Evolutionary conservation across 2,888 invertebrate species (phyloP).

Genomic region (Matsumyia berberina): DNA sequence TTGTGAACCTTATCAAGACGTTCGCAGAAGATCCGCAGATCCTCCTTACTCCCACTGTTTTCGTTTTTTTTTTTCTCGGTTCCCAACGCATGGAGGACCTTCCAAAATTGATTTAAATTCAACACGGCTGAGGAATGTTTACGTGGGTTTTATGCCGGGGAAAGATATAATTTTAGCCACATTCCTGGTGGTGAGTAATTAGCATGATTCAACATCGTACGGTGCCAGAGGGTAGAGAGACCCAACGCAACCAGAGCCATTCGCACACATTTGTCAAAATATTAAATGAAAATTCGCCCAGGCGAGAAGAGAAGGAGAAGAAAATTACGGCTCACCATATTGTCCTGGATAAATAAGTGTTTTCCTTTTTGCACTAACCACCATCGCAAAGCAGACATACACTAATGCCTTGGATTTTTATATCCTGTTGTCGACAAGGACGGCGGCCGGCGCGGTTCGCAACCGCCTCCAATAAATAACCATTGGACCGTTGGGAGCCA

Average conservation of each 20-base stretch:
- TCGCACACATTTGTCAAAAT: constrained; percentile 69
- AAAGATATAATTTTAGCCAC: constrained; percentile 15
- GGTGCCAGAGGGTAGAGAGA: not conserved
- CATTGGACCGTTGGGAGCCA: constrained; percentile 58
- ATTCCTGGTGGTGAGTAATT: constrained; percentile 63
- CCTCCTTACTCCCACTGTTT: constrained; percentile 4
- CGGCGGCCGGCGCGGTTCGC: not conserved
- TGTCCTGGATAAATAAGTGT: constrained; percentile 50
- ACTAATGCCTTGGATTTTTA: constrained; percentile 15
- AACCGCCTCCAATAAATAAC: constrained; percentile 35
- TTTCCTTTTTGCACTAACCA: constrained; percentile 37
- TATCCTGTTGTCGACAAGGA: not conserved
- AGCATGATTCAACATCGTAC: constrained; percentile 65
- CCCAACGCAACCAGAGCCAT: constrained; percentile 28
- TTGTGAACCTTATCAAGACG: constrained; percentile 65
- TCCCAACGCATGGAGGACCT: not conserved
- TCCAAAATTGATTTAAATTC: constrained; percentile 70
- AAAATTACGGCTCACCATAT: constrained; percentile 40
- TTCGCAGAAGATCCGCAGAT: constrained; percentile 45
- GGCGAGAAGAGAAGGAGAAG: constrained; percentile 15
- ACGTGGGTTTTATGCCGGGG: constrained; percentile 8
- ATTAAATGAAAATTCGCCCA: constrained; percentile 53
- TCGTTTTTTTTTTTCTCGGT: not conserved
- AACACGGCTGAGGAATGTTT: constrained; percentile 23
- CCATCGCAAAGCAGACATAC: constrained; percentile 4